Conservation (phyloP, 2,797 vertebrate genomes). For the Sphaeramia orbicularis region DNA sequence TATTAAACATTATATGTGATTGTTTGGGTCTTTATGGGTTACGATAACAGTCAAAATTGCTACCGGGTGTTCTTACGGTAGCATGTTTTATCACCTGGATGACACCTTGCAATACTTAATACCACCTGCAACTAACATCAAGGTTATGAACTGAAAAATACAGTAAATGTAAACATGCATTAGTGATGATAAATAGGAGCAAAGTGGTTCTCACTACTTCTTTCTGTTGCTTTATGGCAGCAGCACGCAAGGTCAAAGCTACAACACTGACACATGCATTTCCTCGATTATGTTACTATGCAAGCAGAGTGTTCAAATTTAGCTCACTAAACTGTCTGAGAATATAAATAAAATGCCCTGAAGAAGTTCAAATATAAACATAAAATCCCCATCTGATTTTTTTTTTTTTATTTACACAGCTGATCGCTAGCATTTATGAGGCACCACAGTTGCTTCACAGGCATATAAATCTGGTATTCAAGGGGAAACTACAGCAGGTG, state of each 20-base stretch:
- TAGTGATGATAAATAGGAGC: conserved; percentile 4
- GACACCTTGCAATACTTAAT: background rate
- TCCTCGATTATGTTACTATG: conserved; percentile 5
- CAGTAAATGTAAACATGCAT: background rate
- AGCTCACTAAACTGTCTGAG: background rate
- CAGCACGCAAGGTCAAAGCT: conserved; percentile 7
- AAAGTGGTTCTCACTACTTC: background rate
- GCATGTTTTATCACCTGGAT: background rate
- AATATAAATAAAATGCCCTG: conserved; percentile 21
- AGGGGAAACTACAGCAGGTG: conserved; percentile 58
- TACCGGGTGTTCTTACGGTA: background rate
- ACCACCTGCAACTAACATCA: background rate
- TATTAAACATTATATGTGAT: no score
- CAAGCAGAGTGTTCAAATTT: background rate
- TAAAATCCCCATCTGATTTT: conserved; percentile 3
- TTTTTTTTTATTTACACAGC: conserved; percentile 24
- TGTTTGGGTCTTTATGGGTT: no score
- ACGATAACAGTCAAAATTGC: background rate
- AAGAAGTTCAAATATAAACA: conserved; percentile 28
- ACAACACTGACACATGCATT: background rate
- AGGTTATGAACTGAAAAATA: no score
- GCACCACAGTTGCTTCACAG: conserved; percentile 32
- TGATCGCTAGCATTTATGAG: conserved; percentile 38
- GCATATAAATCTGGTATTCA: conserved; percentile 42
- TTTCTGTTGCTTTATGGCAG: conserved; percentile 10